Conservation (phyloP, 2,888 invertebrate genomes). For the Cerastoderma edule region DNA sequence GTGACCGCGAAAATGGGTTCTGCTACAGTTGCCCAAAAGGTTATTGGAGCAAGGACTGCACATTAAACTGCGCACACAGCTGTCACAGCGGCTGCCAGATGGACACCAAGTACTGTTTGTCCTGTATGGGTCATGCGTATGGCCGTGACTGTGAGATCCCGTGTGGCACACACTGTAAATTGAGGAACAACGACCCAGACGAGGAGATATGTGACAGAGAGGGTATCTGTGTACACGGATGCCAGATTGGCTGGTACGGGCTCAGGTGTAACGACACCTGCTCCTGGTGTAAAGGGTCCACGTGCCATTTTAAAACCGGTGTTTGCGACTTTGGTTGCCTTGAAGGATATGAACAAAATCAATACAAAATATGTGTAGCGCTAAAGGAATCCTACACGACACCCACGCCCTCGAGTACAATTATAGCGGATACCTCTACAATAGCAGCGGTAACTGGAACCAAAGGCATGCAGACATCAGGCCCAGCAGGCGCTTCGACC, state of each 20-base stretch:
- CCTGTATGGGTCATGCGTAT: conserved; percentile 10
- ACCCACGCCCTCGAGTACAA: too few species aligned
- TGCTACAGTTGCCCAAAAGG: background rate
- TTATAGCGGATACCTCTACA: too few species aligned
- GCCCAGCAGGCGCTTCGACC: too few species aligned
- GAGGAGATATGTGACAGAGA: background rate
- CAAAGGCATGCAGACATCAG: too few species aligned
- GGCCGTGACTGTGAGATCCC: background rate
- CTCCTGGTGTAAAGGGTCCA: background rate
- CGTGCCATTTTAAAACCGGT: background rate
- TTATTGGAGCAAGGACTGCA: background rate
- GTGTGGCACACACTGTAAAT: background rate
- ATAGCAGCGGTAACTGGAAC: too few species aligned
- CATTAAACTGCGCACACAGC: background rate
- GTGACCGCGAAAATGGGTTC: background rate
- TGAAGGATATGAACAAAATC: too few species aligned
- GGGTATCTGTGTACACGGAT: background rate
- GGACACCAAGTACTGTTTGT: conserved; percentile 7
- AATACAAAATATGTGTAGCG: too few species aligned
- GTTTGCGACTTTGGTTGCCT: too few species aligned
- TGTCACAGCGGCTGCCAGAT: background rate
- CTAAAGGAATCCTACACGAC: too few species aligned
- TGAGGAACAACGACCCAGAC: background rate
- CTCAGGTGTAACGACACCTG: background rate
- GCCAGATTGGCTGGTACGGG: background rate